These are phyloP conservation scores for Bombus confusus DNA, from an alignment of 1,140 invertebrate genomes.

Conservation along the genomic window DNA sequence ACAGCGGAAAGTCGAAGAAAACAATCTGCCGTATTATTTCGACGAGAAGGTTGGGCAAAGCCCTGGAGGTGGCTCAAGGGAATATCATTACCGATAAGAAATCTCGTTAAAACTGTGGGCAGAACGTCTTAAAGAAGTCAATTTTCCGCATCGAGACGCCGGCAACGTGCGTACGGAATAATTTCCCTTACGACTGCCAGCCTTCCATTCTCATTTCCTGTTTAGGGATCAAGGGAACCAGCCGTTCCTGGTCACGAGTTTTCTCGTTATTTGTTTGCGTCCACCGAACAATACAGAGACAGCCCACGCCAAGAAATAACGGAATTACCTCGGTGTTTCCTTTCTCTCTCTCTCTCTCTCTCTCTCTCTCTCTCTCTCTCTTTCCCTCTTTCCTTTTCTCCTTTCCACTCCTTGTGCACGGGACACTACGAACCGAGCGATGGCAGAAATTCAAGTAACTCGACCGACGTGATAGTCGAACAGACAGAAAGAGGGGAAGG, in stretches of 20 bases:
- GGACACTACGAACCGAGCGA: background rate
- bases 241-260: background rate
- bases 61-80: background rate
- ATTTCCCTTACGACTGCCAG: slow-evolving; percentile 47
- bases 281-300: background rate
- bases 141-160: slow-evolving; percentile 47
- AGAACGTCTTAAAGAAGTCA: slow-evolving; percentile 28
- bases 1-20: background rate
- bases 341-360: background rate
- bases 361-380: background rate
- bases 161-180: slow-evolving; percentile 42
- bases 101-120: slow-evolving; percentile 20
- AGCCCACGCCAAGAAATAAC: background rate
- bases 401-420: background rate
- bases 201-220: slow-evolving; percentile 45
- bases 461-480: slow-evolving; percentile 20
- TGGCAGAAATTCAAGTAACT: slow-evolving; percentile 21
- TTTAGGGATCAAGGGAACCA: slow-evolving; percentile 39
- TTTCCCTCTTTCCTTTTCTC: background rate
- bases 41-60: background rate
- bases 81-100: slow-evolving; percentile 20
- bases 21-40: slow-evolving; percentile 16
- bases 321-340: slow-evolving; percentile 40
- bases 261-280: slow-evolving; percentile 43
- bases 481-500: background rate